phyloP scores from a whole-genome alignment of 2,797 vertebrate species.

The Arrhamphus sclerolepis region DNA sequence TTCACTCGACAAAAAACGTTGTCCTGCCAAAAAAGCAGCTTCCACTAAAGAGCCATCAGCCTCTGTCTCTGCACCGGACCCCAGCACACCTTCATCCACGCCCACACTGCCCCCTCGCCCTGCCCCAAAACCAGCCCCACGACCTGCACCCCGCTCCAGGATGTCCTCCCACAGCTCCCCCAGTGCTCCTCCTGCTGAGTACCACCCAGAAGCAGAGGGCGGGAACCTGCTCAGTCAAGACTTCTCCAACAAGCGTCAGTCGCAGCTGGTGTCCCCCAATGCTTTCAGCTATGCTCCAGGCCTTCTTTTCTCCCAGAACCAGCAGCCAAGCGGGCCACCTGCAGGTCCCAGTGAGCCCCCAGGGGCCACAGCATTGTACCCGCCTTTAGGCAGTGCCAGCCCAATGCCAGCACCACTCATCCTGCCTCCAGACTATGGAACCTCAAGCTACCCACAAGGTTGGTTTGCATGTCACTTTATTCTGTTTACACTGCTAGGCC shows the following conservation, averaged over 20 bases:
- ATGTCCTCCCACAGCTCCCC: constrained; percentile 71
- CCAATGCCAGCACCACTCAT: constrained; percentile 76
- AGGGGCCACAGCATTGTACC: constrained; percentile 83
- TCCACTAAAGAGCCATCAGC: constrained; percentile 19
- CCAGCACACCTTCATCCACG: neutral
- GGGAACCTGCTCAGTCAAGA: constrained; percentile 58
- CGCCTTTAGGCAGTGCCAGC: constrained; percentile 69
- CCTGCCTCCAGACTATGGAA: constrained; percentile 87
- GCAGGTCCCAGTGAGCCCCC: constrained; percentile 63
- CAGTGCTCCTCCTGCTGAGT: constrained; percentile 86
- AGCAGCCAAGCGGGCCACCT: constrained; percentile 38
- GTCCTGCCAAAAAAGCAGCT: constrained; percentile 60
- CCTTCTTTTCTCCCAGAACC: constrained; percentile 79
- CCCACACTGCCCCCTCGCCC: constrained; percentile 50
- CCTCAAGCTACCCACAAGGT: constrained; percentile 87
- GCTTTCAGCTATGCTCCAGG: constrained; percentile 84
- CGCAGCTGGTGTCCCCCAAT: constrained; percentile 81
- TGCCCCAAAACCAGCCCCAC: constrained; percentile 64
- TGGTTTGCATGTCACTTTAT: constrained; percentile 47
- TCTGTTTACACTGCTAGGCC: no score
- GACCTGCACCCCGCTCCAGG: constrained; percentile 65
- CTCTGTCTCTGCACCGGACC: constrained; percentile 7
- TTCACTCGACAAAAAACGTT: constrained; percentile 82
- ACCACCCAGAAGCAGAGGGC: constrained; percentile 52
- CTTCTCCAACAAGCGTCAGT: constrained; percentile 86